Evolutionary conservation across 2,797 vertebrate species (phyloP).

Genomic region (Pelodytes ibericus): DNA sequence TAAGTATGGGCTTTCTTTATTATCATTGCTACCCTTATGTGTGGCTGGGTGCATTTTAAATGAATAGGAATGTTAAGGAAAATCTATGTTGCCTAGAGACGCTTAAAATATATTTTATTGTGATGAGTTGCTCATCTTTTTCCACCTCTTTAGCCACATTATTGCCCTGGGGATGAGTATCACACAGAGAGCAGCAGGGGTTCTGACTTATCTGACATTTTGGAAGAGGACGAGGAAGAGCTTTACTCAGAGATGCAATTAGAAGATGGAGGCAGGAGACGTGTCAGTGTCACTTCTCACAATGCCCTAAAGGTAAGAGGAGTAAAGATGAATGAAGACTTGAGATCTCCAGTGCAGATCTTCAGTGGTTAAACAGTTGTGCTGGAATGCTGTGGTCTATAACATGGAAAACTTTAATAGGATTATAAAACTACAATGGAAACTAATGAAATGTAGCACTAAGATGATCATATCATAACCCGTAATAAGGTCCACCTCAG

Average conservation of each 20-base stretch:
- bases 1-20: too few relatives aligned
- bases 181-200: constrained; percentile 96
- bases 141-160: constrained; percentile 74
- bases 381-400: background rate
- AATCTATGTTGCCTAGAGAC: too few relatives aligned
- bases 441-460: too few relatives aligned
- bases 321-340: background rate
- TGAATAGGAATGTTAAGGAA: too few relatives aligned
- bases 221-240: constrained; percentile 98
- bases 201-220: constrained; percentile 95
- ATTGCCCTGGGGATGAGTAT: constrained; percentile 92
- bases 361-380: background rate
- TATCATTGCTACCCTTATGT: too few relatives aligned
- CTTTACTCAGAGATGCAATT: constrained; percentile 96
- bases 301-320: constrained; percentile 89
- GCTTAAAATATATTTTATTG: background rate
- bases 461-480: too few relatives aligned
- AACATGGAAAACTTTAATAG: background rate
- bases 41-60: too few relatives aligned
- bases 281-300: constrained; percentile 88
- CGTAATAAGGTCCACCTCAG: too few relatives aligned
- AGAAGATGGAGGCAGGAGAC: constrained; percentile 87
- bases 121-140: background rate
- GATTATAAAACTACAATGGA: background rate
- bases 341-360: background rate